phyloP scores from a whole-genome alignment of 1,140 invertebrate genomes.

The Drosophila bocki region DNA sequence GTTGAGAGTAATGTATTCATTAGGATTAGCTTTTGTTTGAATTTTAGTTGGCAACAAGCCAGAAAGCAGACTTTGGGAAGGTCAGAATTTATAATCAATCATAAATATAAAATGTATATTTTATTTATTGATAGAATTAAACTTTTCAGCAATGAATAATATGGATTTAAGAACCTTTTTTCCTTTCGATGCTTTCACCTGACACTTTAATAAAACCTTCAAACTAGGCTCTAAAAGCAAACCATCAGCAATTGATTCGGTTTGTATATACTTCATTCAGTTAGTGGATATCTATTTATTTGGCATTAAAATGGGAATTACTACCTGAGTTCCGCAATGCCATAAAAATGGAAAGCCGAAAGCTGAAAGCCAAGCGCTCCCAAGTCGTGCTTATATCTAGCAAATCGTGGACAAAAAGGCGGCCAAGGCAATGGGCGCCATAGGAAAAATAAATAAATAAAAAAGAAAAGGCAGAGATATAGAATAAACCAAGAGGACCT shows the following conservation, averaged over 20 bases:
- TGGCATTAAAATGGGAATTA: slow-evolving; percentile 73
- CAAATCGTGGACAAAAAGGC: slow-evolving; percentile 75
- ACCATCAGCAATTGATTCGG: slow-evolving; percentile 3
- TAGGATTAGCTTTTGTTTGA: background rate
- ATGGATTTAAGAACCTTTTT: background rate
- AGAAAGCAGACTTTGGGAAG: too few species aligned
- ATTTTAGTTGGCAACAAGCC: background rate
- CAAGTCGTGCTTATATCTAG: slow-evolving; percentile 69
- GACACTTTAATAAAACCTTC: slow-evolving; percentile 31
- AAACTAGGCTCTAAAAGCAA: slow-evolving; percentile 36
- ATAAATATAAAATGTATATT: too few species aligned
- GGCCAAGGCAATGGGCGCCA: slow-evolving; percentile 54
- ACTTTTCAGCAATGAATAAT: too few species aligned
- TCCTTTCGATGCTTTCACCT: slow-evolving; percentile 1
- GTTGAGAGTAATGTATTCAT: background rate
- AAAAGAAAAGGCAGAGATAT: slow-evolving; percentile 2
- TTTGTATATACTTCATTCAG: background rate
- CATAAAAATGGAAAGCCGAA: slow-evolving; percentile 58
- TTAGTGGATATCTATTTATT: background rate
- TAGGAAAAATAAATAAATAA: slow-evolving; percentile 36
- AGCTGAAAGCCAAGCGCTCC: slow-evolving; percentile 23
- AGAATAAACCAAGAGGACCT: slow-evolving; percentile 17
- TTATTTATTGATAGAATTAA: background rate
- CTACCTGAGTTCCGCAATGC: slow-evolving; percentile 78
- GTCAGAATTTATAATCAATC: too few species aligned